A percentile compares a stretch with the other conserved stretches of the same genome.
Conservation (phyloP, 1,140 invertebrate genomes). For the Lepidurus couesii region DNA sequence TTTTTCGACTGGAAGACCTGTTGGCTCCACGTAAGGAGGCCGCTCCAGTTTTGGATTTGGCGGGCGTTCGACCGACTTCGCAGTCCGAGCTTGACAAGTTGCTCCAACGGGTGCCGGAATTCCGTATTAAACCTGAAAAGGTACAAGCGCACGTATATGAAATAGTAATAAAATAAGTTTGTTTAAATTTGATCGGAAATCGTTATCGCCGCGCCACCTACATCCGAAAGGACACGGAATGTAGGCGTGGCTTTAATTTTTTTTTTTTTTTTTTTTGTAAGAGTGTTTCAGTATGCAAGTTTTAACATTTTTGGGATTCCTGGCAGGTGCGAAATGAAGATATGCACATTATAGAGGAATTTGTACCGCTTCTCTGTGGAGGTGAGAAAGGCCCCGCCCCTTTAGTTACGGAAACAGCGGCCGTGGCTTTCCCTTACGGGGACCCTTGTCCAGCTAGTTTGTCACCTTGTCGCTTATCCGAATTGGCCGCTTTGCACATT, state of each 20-base stretch:
- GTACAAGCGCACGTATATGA: constrained; percentile 44
- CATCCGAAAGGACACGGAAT: too few species aligned
- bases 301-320: background rate
- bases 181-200: too few species aligned
- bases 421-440: constrained; percentile 44
- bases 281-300: background rate
- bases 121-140: constrained; percentile 81
- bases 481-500: constrained; percentile 76
- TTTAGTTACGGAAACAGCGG: background rate
- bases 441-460: constrained; percentile 62
- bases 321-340: background rate
- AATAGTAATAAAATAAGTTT: background rate
- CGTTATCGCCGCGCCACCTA: too few species aligned
- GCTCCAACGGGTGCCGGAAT: constrained; percentile 79
- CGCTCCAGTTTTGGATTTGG: constrained; percentile 73
- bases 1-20: constrained; percentile 62
- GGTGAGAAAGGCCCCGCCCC: constrained; percentile 27
- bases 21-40: constrained; percentile 74
- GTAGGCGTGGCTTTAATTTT: background rate
- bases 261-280: background rate
- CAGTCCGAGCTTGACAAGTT: constrained; percentile 74
- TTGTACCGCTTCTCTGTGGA: constrained; percentile 1
- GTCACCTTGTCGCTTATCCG: constrained; percentile 69
- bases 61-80: constrained; percentile 64
- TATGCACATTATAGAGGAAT: background rate